Conservation (phyloP, 2,888 invertebrate species). For the Podotricha telesiphe region DNA sequence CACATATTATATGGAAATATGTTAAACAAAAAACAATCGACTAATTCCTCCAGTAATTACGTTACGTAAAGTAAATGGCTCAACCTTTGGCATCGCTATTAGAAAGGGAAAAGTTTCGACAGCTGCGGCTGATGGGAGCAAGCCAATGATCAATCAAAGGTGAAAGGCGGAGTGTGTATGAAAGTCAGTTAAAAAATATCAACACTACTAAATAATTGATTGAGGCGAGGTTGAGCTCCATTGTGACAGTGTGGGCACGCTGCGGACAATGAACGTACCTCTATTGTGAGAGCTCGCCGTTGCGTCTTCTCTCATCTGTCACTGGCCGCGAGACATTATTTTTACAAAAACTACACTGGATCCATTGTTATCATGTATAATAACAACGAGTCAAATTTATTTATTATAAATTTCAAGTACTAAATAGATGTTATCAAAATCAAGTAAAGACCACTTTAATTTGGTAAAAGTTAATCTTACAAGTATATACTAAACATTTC, state of each 20-base stretch:
- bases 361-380: background rate
- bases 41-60: background rate
- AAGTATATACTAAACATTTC: too few species aligned
- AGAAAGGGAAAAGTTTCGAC: constrained; percentile 26
- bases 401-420: background rate
- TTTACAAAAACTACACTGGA: background rate
- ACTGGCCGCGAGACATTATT: constrained; percentile 2
- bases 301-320: constrained; percentile 8
- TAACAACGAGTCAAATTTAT: background rate
- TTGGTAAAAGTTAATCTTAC: background rate
- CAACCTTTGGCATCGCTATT: constrained; percentile 11
- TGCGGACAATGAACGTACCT: background rate
- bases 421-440: background rate
- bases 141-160: constrained; percentile 14
- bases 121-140: constrained; percentile 6
- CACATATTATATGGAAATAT: background rate
- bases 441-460: background rate
- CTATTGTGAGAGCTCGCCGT: constrained; percentile 8
- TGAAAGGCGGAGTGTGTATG: constrained; percentile 22
- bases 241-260: background rate
- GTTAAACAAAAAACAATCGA: constrained; percentile 12
- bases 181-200: constrained; percentile 6
- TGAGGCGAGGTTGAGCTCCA: background rate
- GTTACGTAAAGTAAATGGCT: constrained; percentile 18
- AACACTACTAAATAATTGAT: constrained; percentile 11